A percentile compares a stretch with the other conserved stretches of the same genome.
Evolutionary conservation across 2,888 invertebrate species (phyloP).

Genomic region (Brachycybe producta): DNA sequence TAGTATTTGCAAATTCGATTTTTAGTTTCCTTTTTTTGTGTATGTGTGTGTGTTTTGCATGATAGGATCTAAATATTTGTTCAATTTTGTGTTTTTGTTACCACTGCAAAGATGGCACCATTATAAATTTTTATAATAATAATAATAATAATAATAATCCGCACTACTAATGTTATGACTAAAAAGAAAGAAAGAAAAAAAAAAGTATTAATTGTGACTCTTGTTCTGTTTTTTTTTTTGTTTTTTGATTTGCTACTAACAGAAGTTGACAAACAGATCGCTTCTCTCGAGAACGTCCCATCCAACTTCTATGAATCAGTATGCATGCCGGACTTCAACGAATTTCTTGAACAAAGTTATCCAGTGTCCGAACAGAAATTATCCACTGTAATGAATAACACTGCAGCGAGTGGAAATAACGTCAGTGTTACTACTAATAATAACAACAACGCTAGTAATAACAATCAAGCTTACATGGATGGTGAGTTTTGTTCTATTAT

Average conservation of each 20-base stretch:
- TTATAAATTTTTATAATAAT: no score
- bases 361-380: slow-evolving; percentile 34
- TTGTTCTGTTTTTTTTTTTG: not conserved
- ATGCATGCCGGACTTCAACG: slow-evolving; percentile 60
- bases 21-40: no score
- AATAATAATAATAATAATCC: no score
- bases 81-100: no score
- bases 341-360: slow-evolving; percentile 49
- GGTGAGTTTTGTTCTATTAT: slow-evolving; percentile 9
- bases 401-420: slow-evolving; percentile 27
- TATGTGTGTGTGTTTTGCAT: no score
- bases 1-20: no score
- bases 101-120: no score
- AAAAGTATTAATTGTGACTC: no score
- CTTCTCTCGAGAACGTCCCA: slow-evolving; percentile 55
- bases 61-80: no score
- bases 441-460: slow-evolving; percentile 35
- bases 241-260: not conserved
- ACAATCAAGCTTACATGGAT: slow-evolving; percentile 26
- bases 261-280: slow-evolving; percentile 55
- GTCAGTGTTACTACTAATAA: slow-evolving; percentile 24
- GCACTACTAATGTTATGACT: no score
- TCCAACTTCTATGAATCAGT: slow-evolving; percentile 66
- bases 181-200: no score
- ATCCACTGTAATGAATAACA: slow-evolving; percentile 28